These are phyloP conservation scores for Aix galericulata DNA, from an alignment of 2,113 vertebrate genomes.

Conservation along the genomic window DNA sequence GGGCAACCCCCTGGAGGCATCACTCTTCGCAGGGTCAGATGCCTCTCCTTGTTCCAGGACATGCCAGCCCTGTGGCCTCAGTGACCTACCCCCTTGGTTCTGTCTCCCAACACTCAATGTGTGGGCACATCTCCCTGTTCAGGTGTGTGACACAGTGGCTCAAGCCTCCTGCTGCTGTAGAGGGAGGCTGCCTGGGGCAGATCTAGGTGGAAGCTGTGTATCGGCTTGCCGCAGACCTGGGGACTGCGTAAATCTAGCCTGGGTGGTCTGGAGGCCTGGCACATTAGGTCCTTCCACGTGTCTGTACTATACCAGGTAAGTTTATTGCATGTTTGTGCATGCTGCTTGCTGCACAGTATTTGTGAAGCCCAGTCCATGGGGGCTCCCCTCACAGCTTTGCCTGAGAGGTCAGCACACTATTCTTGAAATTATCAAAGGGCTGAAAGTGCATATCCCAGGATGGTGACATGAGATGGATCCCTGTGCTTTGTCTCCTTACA, in stretches of 20 bases:
- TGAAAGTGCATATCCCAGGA: neutral
- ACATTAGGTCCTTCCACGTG: neutral
- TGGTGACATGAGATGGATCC: accelerated
- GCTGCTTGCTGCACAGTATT: neutral
- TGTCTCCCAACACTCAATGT: accelerated
- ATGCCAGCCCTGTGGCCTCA: accelerated
- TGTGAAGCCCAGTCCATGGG: neutral
- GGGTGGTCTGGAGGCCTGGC: neutral
- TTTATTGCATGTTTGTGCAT: accelerated
- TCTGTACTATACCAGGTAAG: no score
- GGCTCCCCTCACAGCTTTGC: neutral
- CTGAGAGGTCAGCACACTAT: neutral
- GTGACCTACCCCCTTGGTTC: no score
- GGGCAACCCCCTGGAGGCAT: neutral
- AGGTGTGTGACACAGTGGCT: accelerated
- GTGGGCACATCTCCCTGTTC: neutral
- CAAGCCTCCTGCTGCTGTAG: neutral
- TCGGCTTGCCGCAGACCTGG: neutral
- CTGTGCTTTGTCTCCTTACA: no score
- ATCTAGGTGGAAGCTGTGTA: accelerated
- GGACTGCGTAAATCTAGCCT: neutral
- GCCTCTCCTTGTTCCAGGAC: neutral
- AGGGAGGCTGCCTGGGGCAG: neutral
- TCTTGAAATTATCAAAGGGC: neutral
- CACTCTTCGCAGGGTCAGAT: accelerated